A percentile compares a stretch with the other conserved stretches of the same genome.
Evolutionary conservation across 2,113 vertebrate species (phyloP).

Genomic region (Catagonus wagneri): DNA sequence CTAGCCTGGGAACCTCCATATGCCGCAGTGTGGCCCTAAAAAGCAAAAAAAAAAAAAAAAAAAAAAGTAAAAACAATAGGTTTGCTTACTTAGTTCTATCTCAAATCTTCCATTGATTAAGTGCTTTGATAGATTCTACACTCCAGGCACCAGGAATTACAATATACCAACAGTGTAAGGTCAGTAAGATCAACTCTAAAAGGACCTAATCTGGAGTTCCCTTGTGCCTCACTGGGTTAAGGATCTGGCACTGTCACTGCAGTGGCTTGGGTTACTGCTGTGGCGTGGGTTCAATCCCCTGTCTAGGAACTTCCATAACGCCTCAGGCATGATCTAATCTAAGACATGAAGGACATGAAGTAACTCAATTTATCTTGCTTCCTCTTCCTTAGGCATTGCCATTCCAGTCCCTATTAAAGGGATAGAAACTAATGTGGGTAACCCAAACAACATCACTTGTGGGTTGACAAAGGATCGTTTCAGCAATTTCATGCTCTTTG

Average conservation of each 20-base stretch:
- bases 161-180: background rate
- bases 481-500: constrained; percentile 94
- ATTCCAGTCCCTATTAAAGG: constrained; percentile 96
- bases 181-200: constrained; percentile 5
- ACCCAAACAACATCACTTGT: constrained; percentile 91
- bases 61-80: constrained; percentile 46
- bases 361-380: constrained; percentile 71
- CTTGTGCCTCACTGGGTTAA: no score
- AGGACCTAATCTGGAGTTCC: background rate
- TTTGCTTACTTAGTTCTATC: background rate
- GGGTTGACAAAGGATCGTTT: constrained; percentile 91
- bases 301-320: no score
- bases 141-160: background rate
- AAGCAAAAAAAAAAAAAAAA: no score
- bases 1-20: no score
- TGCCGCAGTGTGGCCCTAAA: no score
- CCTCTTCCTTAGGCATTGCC: constrained; percentile 93
- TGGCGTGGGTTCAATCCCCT: no score
- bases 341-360: background rate
- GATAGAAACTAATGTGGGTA: constrained; percentile 85
- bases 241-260: no score
- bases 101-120: background rate
- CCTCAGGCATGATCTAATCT: background rate
- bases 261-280: no score
- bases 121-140: constrained; percentile 2